Evolutionary conservation across 2,888 invertebrate species (phyloP), one percentile per base, ranked within the genome.

Genomic region (Orchesella flavescens): DNA sequence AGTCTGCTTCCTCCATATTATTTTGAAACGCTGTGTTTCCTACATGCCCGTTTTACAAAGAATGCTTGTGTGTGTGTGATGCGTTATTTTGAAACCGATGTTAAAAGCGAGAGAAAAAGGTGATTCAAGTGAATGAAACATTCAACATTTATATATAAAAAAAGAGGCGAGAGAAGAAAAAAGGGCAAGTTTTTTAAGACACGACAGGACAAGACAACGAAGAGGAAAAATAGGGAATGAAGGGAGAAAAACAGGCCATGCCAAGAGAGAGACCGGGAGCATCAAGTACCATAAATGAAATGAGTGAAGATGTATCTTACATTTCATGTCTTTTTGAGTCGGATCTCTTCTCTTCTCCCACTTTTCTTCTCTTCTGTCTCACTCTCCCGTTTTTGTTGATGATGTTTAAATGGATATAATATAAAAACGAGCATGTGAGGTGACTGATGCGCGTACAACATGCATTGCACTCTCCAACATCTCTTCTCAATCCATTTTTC

Each of bases 91-190:
- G 12, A 12, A 49, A 10, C 15, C 10, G 49, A 49, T 34, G 49
- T n/a, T 49, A 49, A 7, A 49, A 49, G 21, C 53, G 59, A 43
- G 66, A 63, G 72, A 77, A 77, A 72, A 73, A 68, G 68, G 75
- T 65, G 74, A 46, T 83, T 83, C 83, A 77, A 77, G 83, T 83
- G 83, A 83, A 83, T 83, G 83, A 83, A 83, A 73, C 83, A 83
- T 83, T 83, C 77, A 83, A 73, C 83, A 83, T 83, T 83, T 83
- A 83, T 76, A 76, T n/a, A n/a, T n/a, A n/a, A n/a, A 83, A 68
- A 77, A 63, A 21, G 55, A 69, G 43, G 34, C 34, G 44, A 53
- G 21, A n/a, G 59, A 46, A 17, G 23, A 68, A 59, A 59, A n/a
- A 53, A 71, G 24, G 43, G 23, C 43, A 55, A 53, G 49, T 23